Percentiles rank a stretch among this genome's conserved stretches.
Evolutionary conservation across 2,113 vertebrate species (phyloP).

Genomic region (Panurus biarmicus): DNA sequence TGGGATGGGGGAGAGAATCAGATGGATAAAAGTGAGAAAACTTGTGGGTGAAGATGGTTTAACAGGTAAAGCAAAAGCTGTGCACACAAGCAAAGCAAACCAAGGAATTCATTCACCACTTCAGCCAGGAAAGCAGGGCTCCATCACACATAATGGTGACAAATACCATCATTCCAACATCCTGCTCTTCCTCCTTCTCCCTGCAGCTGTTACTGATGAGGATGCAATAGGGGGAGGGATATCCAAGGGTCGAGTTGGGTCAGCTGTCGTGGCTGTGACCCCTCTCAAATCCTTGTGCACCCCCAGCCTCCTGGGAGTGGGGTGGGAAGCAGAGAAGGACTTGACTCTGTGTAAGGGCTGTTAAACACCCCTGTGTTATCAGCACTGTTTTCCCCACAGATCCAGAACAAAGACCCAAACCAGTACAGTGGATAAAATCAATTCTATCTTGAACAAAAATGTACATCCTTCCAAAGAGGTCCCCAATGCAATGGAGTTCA

Average conservation of each 20-base stretch:
- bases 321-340: neutral
- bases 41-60: neutral
- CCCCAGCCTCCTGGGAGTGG: neutral
- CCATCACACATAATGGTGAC: fast-evolving
- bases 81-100: neutral
- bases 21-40: neutral
- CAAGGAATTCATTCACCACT: neutral
- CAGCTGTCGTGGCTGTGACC: neutral
- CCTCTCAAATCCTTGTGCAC: neutral
- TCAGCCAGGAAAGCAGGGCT: neutral
- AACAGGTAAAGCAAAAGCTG: neutral
- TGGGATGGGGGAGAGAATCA: neutral
- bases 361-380: neutral
- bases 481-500: neutral
- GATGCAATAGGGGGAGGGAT: fast-evolving
- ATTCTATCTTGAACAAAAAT: neutral
- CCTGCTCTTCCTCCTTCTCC: no score
- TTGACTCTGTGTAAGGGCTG: neutral
- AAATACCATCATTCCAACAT: fast-evolving
- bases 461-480: neutral
- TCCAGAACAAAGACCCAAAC: neutral
- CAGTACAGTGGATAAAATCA: neutral
- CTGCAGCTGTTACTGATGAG: neutral
- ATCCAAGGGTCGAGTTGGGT: neutral
- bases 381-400: neutral